Evolutionary conservation across 2,888 invertebrate species (phyloP), one percentile per base, ranked within the genome.

Genomic region (Helicoverpa assulta): DNA sequence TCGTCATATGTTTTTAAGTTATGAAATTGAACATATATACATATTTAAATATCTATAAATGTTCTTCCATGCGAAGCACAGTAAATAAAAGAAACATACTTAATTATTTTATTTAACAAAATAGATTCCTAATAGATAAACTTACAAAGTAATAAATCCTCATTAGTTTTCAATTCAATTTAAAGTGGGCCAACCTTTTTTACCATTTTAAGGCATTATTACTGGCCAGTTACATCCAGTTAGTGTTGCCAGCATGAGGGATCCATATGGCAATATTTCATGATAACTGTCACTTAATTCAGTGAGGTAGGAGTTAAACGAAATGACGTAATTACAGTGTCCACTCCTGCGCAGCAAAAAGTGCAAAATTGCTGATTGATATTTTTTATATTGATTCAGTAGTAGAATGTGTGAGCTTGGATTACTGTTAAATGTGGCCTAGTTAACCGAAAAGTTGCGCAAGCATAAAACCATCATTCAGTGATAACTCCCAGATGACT

Each of bases 221-320:
- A 66, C 53, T 2, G 43, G 56, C 56, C 57, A 40, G 76, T 65
- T 55, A 51, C 50, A 60, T 55, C 54, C 58, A 51, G 47, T 18
- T 1, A 56, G 29, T 1, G 47, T 18, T 33, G 21, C 10, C 29
- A 5, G 58, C 65, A 50, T 53, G 0, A 21, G 62, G 47, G 57
- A 51, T 68, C 29, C 63, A 75, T 61, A 60, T 65, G 71, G 77
- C 62, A 59, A 53, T 76, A 80, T 62, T 62, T 80, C 77, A 77
- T 77, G 47, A 29, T 29, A 63, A 29, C 56, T 80, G 81, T 77
- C 71, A 80, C 80, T 80, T 80, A 77, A 77, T 33, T 80, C 80
- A 76, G 53, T 66, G 26, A 66, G 56, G 12, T 14, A 51, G 12
- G 19, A 18, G 21, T 64, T 80, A 80, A 80, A 57, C 53, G 37